Base-by-base conservation (phyloP, 1,140 invertebrate species). In the Formica selysi region DNA sequence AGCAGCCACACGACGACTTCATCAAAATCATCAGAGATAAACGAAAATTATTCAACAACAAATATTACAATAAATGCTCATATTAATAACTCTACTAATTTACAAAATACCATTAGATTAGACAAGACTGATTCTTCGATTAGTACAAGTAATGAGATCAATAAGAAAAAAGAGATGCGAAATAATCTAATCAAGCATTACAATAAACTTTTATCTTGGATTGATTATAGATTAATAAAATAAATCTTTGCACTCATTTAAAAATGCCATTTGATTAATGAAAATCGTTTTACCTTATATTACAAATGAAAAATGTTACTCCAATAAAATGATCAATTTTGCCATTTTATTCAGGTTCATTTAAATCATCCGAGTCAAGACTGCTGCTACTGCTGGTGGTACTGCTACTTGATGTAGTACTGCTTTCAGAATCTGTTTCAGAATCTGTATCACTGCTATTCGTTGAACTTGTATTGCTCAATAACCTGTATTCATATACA, bases 121-220 rank as follows among this genome's bases (percentile, higher is more conserved):
- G 36, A 26, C 8, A 38, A 44, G 5, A 78, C 29, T 19, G n/a
- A 54, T 16, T 70, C 76, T 38, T 80, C 44, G 0, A 78, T 29
- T 61, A 65, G 10, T 32, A 8, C 0, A 32, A 41, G 54, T 38
- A n/a, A 76, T 59, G 38, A 16, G 48, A 80, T 62, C 51, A 68
- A 86, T 36, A 85, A 32, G 68, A 62, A 51, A 61, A 64, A 71
- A 65, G 88, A 61, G 78, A 90, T n/a, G 87, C 93, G 80, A 78
- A 91, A 68, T 64, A 92, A 89, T 90, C 84, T 94, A 57, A 93
- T 92, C 7, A 89, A 91, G 6, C 92, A 94, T 89, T 94, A 94
- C 36, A 93, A 78, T 79, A 94, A 91, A 91, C 86, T 94, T 59
- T 87, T 94, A 54, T 87, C 91, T 11, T 94, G 93, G 92, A 90